These are phyloP conservation scores for Tethya wilhelma DNA, from an alignment of 37 sponge, comb jelly and placozoan genomes.

Conservation along the genomic window DNA sequence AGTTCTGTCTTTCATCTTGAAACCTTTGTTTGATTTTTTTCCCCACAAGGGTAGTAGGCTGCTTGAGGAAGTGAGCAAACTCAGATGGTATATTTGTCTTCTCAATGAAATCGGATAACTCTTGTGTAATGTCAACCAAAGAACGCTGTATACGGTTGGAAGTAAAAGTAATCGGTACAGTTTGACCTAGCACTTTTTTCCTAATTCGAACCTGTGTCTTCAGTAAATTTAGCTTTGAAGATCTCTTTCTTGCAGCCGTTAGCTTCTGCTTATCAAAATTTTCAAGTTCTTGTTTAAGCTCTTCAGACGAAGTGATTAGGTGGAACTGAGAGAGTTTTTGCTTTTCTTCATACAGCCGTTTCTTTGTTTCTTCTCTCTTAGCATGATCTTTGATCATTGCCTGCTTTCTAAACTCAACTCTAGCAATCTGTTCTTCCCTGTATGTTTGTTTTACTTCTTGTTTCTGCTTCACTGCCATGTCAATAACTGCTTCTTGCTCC, in stretches of 20 bases:
- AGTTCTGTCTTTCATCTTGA: conserved; percentile 4
- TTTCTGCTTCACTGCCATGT: conserved; percentile 2
- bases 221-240: background rate
- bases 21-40: conserved; percentile 27
- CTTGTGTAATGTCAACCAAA: conserved; percentile 5
- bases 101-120: conserved; percentile 12
- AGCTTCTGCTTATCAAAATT: conserved; percentile 2
- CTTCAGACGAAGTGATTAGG: conserved; percentile 27
- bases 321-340: conserved; percentile 19
- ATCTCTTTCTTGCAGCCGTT: background rate
- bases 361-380: conserved; percentile 17
- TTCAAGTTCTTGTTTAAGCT: conserved; percentile 17
- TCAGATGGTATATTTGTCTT: background rate
- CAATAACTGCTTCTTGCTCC: background rate
- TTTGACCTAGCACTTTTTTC: conserved; percentile 32
- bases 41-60: conserved; percentile 28
- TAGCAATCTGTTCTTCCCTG: background rate
- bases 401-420: conserved; percentile 4
- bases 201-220: conserved; percentile 39
- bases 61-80: background rate
- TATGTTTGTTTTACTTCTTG: background rate
- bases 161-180: conserved; percentile 20
- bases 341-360: conserved; percentile 21
- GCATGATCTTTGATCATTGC: conserved; percentile 8
- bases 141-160: conserved; percentile 24